A percentile compares a stretch with the other conserved stretches of the same genome.
Conservation (phyloP, 23 tunicate genomes). For the Trididemnum miniatum region DNA sequence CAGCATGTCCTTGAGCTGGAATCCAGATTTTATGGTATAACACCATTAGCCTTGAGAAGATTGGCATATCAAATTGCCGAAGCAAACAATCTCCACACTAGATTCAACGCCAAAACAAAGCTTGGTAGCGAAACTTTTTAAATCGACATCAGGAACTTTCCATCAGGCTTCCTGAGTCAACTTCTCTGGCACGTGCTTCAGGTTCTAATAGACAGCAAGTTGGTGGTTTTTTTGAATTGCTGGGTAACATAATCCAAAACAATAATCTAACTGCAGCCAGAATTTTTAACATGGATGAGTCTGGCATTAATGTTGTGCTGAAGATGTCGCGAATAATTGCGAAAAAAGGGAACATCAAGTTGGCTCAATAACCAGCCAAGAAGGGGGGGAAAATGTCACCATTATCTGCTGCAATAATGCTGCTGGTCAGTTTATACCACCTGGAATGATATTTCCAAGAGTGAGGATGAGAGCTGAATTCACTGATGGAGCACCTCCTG, state of each 20-base stretch:
- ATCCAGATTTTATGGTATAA: conserved; percentile 27
- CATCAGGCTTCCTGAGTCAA: conserved; percentile 4
- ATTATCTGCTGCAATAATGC: background rate
- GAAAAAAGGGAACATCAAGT: background rate
- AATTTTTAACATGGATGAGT: conserved; percentile 7
- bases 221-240: background rate
- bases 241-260: background rate
- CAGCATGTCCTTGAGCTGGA: conserved; percentile 19
- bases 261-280: conserved; percentile 2
- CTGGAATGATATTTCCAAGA: conserved; percentile 14
- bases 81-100: conserved; percentile 8
- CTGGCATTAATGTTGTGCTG: conserved; percentile 3
- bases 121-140: conserved; percentile 21
- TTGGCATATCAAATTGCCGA: conserved; percentile 26
- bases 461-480: background rate
- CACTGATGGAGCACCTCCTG: conserved; percentile 32
- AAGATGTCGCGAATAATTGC: background rate
- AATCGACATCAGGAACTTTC: conserved; percentile 21
- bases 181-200: conserved; percentile 21
- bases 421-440: background rate
- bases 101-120: conserved; percentile 7
- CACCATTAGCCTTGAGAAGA: background rate
- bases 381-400: background rate
- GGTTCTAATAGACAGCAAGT: conserved; percentile 14
- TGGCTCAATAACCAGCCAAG: background rate